A percentile compares a stretch with the other conserved stretches of the same genome.
phyloP scores from a whole-genome alignment of 2,888 invertebrate species.

The Heterodera filipjevi region DNA sequence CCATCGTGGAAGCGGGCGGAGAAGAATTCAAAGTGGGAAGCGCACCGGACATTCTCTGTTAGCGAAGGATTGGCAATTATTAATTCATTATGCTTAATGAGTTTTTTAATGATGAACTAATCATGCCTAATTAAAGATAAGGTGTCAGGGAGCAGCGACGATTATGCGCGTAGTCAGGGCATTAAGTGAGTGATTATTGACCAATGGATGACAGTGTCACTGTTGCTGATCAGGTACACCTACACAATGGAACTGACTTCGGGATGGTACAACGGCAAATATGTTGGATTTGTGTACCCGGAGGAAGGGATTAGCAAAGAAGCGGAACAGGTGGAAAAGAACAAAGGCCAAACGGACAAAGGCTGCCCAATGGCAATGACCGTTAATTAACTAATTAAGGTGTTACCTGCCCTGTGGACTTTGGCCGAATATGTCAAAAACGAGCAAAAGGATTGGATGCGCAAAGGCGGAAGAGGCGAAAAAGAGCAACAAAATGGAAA shows the following conservation, averaged over 20 bases:
- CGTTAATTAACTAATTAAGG: not conserved
- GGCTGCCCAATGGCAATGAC: not conserved
- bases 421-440: not conserved
- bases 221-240: constrained; percentile 31
- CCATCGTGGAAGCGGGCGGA: constrained; percentile 49
- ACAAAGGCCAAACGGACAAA: not conserved
- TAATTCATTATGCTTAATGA: too few species aligned
- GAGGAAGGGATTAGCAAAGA: constrained; percentile 21
- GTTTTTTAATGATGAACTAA: too few species aligned
- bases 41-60: constrained; percentile 54
- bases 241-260: constrained; percentile 57
- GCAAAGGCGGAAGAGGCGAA: too few species aligned
- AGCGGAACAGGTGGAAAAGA: constrained; percentile 6
- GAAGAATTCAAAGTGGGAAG: constrained; percentile 52
- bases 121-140: constrained; percentile 43
- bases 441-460: not conserved
- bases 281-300: constrained; percentile 21
- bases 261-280: constrained; percentile 14
- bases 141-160: constrained; percentile 59
- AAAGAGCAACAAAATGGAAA: too few species aligned
- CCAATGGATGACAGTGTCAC: not conserved
- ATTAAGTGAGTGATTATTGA: constrained; percentile 44
- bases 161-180: constrained; percentile 57
- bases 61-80: constrained; percentile 29
- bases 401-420: not conserved